Evolutionary conservation across 2,888 invertebrate genomes (phyloP).

Genomic region (Eledone cirrhosa): DNA sequence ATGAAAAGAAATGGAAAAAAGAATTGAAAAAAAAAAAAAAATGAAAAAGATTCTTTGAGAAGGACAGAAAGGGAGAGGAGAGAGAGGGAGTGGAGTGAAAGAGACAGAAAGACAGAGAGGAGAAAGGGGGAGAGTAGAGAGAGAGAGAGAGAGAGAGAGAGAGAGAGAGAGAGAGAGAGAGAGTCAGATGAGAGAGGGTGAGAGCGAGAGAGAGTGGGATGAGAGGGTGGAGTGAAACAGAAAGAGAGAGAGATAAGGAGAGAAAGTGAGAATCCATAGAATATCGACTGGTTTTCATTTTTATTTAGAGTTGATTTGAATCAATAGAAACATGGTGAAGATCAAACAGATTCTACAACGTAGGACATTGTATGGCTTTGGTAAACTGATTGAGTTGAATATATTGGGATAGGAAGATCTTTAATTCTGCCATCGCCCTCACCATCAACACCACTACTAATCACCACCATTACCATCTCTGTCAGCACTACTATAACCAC

Average conservation of each 20-base stretch:
- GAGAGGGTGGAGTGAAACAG: not conserved
- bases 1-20: not conserved
- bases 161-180: conserved; percentile 16
- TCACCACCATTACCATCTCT: too few species aligned
- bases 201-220: not conserved
- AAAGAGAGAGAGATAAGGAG: not conserved
- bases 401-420: too few species aligned
- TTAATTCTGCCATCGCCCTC: too few species aligned
- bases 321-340: too few species aligned
- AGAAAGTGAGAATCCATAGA: too few species aligned
- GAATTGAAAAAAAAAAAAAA: not conserved
- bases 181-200: not conserved
- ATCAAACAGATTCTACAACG: too few species aligned
- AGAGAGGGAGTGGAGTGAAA: conserved; percentile 1
- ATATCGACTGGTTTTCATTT: too few species aligned
- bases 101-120: conserved; percentile 50
- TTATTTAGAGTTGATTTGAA: too few species aligned
- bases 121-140: conserved; percentile 50
- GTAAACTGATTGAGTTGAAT: too few species aligned
- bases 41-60: conserved; percentile 72
- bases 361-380: too few species aligned
- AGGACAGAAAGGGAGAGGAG: not conserved
- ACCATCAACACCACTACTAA: too few species aligned
- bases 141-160: conserved; percentile 21
- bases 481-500: too few species aligned